Base-by-base conservation (phyloP, 2,113 vertebrate genomes). In the Arothron firmamentum region DNA sequence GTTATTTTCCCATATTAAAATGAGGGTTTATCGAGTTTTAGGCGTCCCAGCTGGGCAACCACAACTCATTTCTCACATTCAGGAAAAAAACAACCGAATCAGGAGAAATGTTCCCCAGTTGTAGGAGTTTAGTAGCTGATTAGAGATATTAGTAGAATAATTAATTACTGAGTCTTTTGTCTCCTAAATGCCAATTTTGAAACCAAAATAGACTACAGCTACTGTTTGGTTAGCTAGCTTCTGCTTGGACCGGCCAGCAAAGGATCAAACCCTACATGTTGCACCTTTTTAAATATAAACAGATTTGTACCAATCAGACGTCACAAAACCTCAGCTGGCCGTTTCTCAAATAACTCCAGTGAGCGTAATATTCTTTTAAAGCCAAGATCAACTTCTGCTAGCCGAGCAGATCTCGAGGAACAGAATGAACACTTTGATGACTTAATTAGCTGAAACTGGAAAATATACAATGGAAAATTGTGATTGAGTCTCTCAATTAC, bases 381-480 rank as follows among this genome's bases (percentile, higher is more conserved):
- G 82, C 88, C 88, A 88, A 89, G 43, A 85, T 76, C 75, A 86
- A 82, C 82, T 52, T 65, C 67, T 87, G 78, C 71, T 19, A 79
- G 60, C 65, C 15, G 53, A 20, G 47, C 31, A 28, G 63, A 75
- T 59, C 56, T 51, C 69, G 52, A 85, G 52, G 66, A 78, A 80
- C 20, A 52, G 66, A 85, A 77, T 56, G 67, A 50, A 66, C 54
- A 50, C 77, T 83, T 81, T 83, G 78, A 87, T 82, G 65, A 18
- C 58, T 57, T 82, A 81, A 84, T 81, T 73, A 38, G 19, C 64
- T 66, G 66, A 74, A 80, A 57, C 59, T 75, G 77, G 81, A 87
- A 83, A 82, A 80, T 74, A 31, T 73, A 61, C 42, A 59, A 23
- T 41, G 55, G 52, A 64, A 61, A 72, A 68, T 52, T 68, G 46